Conservation (phyloP, 2,888 invertebrate species). For the Ennomos fuscantarius region DNA sequence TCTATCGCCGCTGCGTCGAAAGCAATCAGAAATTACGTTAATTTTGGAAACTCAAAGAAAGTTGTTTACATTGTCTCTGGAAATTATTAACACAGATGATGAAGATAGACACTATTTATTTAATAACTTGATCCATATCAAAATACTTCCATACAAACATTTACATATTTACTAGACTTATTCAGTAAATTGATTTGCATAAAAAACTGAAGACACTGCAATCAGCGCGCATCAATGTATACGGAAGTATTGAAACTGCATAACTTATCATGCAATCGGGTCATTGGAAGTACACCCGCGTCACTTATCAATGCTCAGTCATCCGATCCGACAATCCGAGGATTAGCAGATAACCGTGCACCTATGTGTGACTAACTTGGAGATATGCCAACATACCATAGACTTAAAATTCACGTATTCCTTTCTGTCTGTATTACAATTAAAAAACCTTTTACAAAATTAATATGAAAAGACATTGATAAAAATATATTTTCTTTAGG, state of each 20-base stretch:
- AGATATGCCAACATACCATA: no score
- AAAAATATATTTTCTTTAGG: no score
- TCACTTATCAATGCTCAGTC: conserved; percentile 31
- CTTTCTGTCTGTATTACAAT: neutral
- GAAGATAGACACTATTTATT: no score
- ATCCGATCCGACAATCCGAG: conserved; percentile 34
- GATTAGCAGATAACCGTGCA: conserved; percentile 15
- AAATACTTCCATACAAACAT: conserved; percentile 7
- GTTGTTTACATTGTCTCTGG: conserved; percentile 33
- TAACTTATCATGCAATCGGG: conserved; percentile 38
- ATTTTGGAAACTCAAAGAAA: conserved; percentile 62
- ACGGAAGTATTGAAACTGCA: conserved; percentile 36
- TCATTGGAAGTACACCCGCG: conserved; percentile 22
- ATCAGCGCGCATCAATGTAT: conserved; percentile 30
- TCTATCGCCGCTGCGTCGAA: conserved; percentile 45
- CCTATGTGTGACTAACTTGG: conserved; percentile 2
- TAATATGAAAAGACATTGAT: no score
- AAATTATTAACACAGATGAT: conserved; percentile 2
- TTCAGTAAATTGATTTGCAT: no score
- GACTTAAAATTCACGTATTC: neutral
- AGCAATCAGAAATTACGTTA: conserved; percentile 64
- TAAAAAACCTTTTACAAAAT: no score
- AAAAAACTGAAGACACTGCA: neutral
- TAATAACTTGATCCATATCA: no score
- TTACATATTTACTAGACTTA: no score